Base-by-base conservation (phyloP, 2,113 vertebrate species). In the Athene cunicularia region DNA sequence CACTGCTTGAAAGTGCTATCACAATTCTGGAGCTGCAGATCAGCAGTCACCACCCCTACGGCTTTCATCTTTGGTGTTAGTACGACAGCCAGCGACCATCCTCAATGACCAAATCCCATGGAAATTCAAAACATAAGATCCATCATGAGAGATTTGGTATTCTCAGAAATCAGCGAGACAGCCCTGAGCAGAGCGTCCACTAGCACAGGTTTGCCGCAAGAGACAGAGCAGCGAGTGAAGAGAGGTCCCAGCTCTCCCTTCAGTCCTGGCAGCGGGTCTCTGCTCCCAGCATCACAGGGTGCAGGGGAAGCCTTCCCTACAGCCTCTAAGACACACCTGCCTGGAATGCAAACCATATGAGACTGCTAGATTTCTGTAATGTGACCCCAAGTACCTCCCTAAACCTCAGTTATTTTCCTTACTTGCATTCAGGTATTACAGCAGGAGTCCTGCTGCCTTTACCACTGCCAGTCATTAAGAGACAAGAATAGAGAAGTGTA, bases 281-380 rank as follows among this genome's bases (percentile, higher is more conserved):
- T 14, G 68, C 60, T 60, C 33, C 26, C 45, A 12, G 30, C 1
- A 0, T 0, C 2, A 2, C 32, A 21, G 30, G 4, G 19, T 3
- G 15, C 3, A 12, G n/a, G 70, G 43, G 26, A 28, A 22, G 47
- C 32, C 62, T 50, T 22, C 21, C 27, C 52, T 21, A 1, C 19
- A 5, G 9, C 26, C 63, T 20, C 20, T 0, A 1, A 32, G 14
- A 12, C 0, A 0, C 0, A 9, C 28, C 56, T 49, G 66, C 35
- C 91, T 39, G 19, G 3, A 20, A 50, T 20, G 43, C 60, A 37
- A 49, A 21, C 19, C 2, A 2, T 11, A 11, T 0, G 2, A 41
- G 27, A 11, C 45, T 8, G 41, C 11, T 33, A 6, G 11, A 20
- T 22, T 18, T 47, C 8, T 30, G 33, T 9, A 27, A 59, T 0